Base-by-base conservation (phyloP, 1,140 invertebrate species). In the Papilio aristodemus region DNA sequence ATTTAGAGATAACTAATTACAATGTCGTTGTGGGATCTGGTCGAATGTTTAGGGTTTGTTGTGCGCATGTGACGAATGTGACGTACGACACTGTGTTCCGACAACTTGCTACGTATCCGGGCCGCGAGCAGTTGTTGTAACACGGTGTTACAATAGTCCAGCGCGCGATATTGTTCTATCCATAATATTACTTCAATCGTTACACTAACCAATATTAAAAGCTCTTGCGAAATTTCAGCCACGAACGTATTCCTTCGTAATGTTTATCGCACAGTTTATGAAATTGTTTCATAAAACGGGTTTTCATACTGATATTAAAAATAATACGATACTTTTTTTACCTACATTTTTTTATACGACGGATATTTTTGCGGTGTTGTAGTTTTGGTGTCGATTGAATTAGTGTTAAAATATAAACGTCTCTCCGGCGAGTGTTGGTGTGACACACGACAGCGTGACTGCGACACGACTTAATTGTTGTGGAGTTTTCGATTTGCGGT, bases 1-100 rank as follows among this genome's bases (percentile, higher is more conserved):
- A 19, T 54, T 25, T 22, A 54, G 19, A 17, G 19, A 54, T 54
- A 54, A 54, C 46, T 54, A 54, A 50, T 50, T 50, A 50, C 46
- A 50, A 22, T 54, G 46, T 22, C 10, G 46, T 46, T 46, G 14
- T 46, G 7, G 19, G 8, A 46, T 46, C 11, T 54, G 17, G 19
- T 22, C 46, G 22, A 54, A 54, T n/a, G n/a, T 22, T 32, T 32
- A 6, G 6, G 2, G 27, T 32, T 32, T 3, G 27, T 32, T 32
- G 27, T 22, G 19, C 19, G 9, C 19, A n/a, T 43, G 11, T n/a
- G n/a, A 25, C 22, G 19, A 54, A n/a, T n/a, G n/a, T n/a, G n/a
- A n/a, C n/a, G n/a, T n/a, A n/a, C n/a, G n/a, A n/a, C n/a, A n/a
- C n/a, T n/a, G n/a, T n/a, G n/a, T n/a, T n/a, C n/a, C n/a, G 17